Evolutionary conservation across 2,113 vertebrate genomes (phyloP), one percentile per base, ranked within the genome.

Genomic region (Toxotes jaculatrix): DNA sequence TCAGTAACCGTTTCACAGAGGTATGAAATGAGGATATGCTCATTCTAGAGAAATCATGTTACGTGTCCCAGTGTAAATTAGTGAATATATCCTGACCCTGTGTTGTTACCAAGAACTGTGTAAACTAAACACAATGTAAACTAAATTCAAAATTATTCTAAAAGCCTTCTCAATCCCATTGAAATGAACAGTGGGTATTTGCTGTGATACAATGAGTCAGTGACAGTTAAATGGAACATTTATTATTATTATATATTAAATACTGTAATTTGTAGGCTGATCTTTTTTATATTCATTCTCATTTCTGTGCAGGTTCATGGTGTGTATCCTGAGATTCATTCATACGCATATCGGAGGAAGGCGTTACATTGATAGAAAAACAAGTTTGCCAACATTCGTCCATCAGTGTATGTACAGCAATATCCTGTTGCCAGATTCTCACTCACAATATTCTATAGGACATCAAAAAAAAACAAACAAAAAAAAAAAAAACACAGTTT

Each of bases 401-500:
- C 53, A 27, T 66, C 34, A 73, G 10, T 43, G 32, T 53, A 74
- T 45, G 17, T 21, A 53, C 21, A 72, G 55, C 67, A 51, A 65
- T 63, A 59, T 84, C 57, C 68, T 80, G 76, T 59, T 62, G 78
- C 79, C 79, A 79, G 77, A 79, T 70, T 77, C 49, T 68, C 19
- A 11, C 73, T 80, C 73, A 77, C 64, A 73, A 75, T 80, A 83
- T 83, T 85, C 55, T 80, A 79, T 64, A 19, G 76, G 73, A 68
- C 69, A 57, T 78, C 4, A 68, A 34, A 78, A 57, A 61, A 68
- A 57, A 57, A 67, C 4, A 68, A 34, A 78, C 53, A 61, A 68
- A 57, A 57, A 67, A 47, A 47, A 68, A 62, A 23, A 49, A 51
- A 75, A 0, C 55, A 60, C 79, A 78, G 72, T 86, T 72, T 88